Base-by-base conservation (phyloP, 1,140 invertebrate species). In the Leptopilina clavipes region DNA sequence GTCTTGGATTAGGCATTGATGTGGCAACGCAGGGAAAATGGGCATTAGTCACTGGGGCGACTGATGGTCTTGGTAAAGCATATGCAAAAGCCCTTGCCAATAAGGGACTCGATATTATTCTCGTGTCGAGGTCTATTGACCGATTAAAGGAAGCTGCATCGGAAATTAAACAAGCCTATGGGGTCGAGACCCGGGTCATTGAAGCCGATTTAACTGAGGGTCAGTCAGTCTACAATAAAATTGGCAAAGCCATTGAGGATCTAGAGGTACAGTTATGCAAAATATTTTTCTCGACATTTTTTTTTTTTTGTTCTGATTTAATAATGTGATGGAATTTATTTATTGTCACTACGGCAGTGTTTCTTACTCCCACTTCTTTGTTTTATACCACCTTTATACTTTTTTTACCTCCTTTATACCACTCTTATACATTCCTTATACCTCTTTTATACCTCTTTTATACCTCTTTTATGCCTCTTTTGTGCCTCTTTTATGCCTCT, bases 31-130 rank as follows among this genome's bases (percentile, higher is more conserved):
- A 91, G 54, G 89, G 89, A 18, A 87, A 76, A 82, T 90, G 89
- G 89, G 89, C 91, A 93, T 95, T 98, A 75, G 91, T 98, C 0
- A 98, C 97, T 40, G 97, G 97, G 37, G 94, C 95, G 0, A 98
- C 97, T 6, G 97, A 98, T 92, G 97, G 97, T 9, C 94, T 98
- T 83, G 97, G 97, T n/a, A 96, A 96, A 89, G 96, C 95, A 1
- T 98, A 95, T 87, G 95, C 96, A 2, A 93, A 94, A 86, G 93
- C 94, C 82, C 87, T 98, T 73, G 97, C 97, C 0, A 91, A 93
- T 48, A 92, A 92, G 79, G 97, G 97, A 52, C 91, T 98, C 77
- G 95, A 98, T 86, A 91, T 99, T 43, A 93, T 98, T 40, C 91
- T 99, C 71, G 94, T 99, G 72, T 98, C 97, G 83, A 92, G 98